Conservation (phyloP, 2,797 vertebrate genomes). For the Loris lydekkerianus region DNA sequence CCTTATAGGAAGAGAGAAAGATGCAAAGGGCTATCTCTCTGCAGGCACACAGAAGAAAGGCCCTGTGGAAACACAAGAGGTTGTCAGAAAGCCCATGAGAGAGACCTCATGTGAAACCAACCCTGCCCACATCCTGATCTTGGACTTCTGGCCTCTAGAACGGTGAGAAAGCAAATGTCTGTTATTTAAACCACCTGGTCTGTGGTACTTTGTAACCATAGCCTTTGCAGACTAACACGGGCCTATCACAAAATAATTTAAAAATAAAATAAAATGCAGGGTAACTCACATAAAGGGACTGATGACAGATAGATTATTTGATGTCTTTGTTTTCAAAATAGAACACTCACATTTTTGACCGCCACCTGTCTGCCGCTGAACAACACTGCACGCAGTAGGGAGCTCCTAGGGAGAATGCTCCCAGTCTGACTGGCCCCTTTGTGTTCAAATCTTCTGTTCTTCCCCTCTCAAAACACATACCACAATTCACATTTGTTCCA, state of each 20-base stretch:
- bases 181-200: too few relatives aligned
- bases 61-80: not conserved
- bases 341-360: not conserved
- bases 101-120: not conserved
- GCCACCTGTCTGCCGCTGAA: not conserved
- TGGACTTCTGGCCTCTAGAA: not conserved
- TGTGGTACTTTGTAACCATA: not conserved
- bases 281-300: not conserved
- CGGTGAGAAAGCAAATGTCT: not conserved
- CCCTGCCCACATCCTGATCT: not conserved
- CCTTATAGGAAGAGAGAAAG: not conserved
- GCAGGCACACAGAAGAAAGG: not conserved
- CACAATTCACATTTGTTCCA: not conserved
- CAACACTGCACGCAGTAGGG: not conserved
- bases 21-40: not conserved
- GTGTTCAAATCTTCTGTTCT: not conserved
- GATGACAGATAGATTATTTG: not conserved
- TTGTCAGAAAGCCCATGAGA: not conserved
- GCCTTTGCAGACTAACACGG: not conserved
- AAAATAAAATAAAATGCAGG: not conserved
- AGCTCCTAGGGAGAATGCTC: not conserved
- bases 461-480: not conserved
- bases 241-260: not conserved
- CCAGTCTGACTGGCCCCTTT: not conserved
- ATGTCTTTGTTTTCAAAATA: not conserved